phyloP scores from a whole-genome alignment of 2,797 vertebrate genomes.

The Amphiprion clarkii region DNA sequence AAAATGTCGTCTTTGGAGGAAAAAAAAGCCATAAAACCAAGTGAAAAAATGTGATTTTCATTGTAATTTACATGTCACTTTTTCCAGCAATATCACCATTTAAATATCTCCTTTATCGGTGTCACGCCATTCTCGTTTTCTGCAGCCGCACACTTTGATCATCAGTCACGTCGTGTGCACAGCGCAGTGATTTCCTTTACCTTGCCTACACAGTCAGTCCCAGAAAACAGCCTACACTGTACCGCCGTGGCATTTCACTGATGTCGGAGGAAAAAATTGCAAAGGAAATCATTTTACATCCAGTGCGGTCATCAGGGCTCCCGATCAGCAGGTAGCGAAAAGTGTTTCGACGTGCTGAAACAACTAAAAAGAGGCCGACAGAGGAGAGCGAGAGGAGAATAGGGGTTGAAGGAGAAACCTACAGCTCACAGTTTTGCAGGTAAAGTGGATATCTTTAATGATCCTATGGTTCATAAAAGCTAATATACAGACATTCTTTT shows the following conservation, averaged over 20 bases:
- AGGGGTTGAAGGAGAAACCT: conserved; percentile 16
- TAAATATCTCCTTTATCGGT: conserved; percentile 16
- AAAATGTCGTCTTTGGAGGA: too few relatives aligned
- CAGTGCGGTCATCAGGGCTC: conserved; percentile 67
- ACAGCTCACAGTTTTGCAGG: conserved; percentile 5
- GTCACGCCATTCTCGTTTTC: conserved; percentile 44
- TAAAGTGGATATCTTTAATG: conserved; percentile 2
- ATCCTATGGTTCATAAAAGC: too few relatives aligned
- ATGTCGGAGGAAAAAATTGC: conserved; percentile 76
- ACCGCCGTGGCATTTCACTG: conserved; percentile 69
- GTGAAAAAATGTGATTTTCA: not conserved
- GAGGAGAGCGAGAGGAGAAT: conserved; percentile 33
- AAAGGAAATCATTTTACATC: conserved; percentile 76
- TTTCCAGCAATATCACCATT: conserved; percentile 5
- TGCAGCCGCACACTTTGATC: conserved; percentile 39
- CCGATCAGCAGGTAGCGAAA: conserved; percentile 73
- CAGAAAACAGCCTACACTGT: conserved; percentile 62
- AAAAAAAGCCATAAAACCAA: too few relatives aligned
- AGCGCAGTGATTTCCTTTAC: conserved; percentile 53
- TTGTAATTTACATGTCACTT: not conserved
- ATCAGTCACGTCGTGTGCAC: conserved; percentile 51
- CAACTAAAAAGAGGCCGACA: conserved; percentile 54
- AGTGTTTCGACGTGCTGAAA: conserved; percentile 69
- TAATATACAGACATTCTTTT: too few relatives aligned
- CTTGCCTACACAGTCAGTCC: conserved; percentile 57